Conservation (phyloP, 1,140 invertebrate genomes). For the Anoplophora glabripennis region DNA sequence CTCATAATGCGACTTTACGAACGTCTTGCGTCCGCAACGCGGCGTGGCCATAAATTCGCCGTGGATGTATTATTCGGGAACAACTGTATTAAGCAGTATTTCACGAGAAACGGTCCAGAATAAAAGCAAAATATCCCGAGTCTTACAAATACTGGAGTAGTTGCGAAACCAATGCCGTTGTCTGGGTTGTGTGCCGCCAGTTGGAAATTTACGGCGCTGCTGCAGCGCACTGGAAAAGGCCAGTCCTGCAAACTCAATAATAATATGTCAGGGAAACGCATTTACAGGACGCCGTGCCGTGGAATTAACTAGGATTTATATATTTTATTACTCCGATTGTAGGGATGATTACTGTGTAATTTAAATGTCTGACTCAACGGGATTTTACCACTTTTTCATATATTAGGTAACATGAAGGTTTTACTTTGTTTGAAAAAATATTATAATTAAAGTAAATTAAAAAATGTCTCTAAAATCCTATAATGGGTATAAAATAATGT, state of each 20-base stretch:
- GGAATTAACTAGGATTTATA: too few relatives aligned
- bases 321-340: too few relatives aligned
- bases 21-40: neutral
- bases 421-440: too few relatives aligned
- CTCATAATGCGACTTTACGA: too few relatives aligned
- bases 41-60: neutral
- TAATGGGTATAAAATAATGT: too few relatives aligned
- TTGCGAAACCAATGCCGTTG: neutral
- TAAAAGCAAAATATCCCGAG: slow-evolving; percentile 4
- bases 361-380: too few relatives aligned
- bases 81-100: slow-evolving; percentile 10
- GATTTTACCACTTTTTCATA: too few relatives aligned
- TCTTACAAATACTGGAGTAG: slow-evolving; percentile 6
- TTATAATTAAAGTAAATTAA: too few relatives aligned
- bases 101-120: slow-evolving; percentile 12
- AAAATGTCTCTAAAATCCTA: too few relatives aligned
- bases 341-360: too few relatives aligned
- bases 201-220: slow-evolving; percentile 1
- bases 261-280: neutral
- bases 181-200: slow-evolving; percentile 2
- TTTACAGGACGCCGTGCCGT: too few relatives aligned
- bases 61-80: slow-evolving; percentile 8
- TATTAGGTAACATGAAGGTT: too few relatives aligned
- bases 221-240: neutral
- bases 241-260: slow-evolving; percentile 3